phyloP scores from a whole-genome alignment of 1,140 invertebrate species.

The Leptopilina clavipes region DNA sequence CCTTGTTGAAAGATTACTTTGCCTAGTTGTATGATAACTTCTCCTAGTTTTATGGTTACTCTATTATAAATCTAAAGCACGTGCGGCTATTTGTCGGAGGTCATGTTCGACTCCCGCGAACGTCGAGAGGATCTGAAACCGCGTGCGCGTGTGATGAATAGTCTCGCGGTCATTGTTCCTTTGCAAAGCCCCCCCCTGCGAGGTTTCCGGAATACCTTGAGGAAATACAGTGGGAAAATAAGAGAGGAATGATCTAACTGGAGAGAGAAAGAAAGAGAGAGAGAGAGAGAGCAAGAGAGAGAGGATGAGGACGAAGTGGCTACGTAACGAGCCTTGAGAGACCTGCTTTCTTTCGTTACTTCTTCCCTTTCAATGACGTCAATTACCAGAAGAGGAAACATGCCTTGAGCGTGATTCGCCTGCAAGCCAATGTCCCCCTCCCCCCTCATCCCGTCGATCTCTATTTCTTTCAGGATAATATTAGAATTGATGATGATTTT shows the following conservation, averaged over 20 bases:
- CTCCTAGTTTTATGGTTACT: too few relatives aligned
- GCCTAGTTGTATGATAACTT: too few relatives aligned
- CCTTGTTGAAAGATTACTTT: too few relatives aligned
- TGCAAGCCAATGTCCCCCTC: constrained; percentile 22
- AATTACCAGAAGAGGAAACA: constrained; percentile 35
- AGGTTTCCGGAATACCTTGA: constrained; percentile 32
- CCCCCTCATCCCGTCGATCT: too few relatives aligned
- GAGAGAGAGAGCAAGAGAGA: not conserved
- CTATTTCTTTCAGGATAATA: too few relatives aligned
- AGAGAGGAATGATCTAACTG: constrained; percentile 22
- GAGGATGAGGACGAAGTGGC: constrained; percentile 11
- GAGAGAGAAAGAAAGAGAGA: not conserved
- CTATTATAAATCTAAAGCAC: constrained; percentile 21
- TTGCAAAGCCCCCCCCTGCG: not conserved
- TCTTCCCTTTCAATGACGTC: constrained; percentile 31
- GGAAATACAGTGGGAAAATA: constrained; percentile 30
- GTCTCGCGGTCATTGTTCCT: constrained; percentile 29
- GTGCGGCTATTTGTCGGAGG: constrained; percentile 18
- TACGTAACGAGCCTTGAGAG: constrained; percentile 20
- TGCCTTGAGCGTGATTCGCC: constrained; percentile 24
- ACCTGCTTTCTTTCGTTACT: constrained; percentile 25
- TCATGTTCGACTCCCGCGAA: constrained; percentile 23
- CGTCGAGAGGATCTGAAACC: constrained; percentile 13
- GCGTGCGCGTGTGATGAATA: constrained; percentile 34
- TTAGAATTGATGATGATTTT: not conserved